Evolutionary conservation across 2,797 vertebrate species (phyloP).

Genomic region (Acipenser oxyrinchus): DNA sequence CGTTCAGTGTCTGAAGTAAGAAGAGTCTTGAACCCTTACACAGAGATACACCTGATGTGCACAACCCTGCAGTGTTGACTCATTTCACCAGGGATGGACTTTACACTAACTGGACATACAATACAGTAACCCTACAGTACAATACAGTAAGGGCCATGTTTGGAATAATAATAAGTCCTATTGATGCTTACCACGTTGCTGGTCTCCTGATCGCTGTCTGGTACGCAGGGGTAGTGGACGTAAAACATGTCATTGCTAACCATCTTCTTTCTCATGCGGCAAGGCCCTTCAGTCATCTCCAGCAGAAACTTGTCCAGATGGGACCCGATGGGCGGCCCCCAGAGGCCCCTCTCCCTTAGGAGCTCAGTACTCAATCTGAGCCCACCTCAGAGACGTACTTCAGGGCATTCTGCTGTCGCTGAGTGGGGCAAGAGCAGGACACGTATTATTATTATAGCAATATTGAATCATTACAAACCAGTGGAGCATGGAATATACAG

Average conservation of each 20-base stretch:
- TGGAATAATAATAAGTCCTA: background rate
- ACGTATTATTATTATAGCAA: background rate
- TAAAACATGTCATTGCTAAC: constrained; percentile 98
- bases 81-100: no score
- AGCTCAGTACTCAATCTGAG: constrained; percentile 87
- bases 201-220: constrained; percentile 76
- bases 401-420: constrained; percentile 92
- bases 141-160: background rate
- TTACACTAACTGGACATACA: no score
- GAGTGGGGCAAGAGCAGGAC: background rate
- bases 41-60: no score
- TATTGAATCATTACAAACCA: constrained; percentile 1
- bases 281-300: constrained; percentile 97
- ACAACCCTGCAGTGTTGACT: no score
- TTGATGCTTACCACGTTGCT: constrained; percentile 64
- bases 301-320: constrained; percentile 93
- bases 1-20: no score
- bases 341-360: constrained; percentile 83
- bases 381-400: constrained; percentile 96
- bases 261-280: constrained; percentile 98
- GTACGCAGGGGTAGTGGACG: constrained; percentile 89
- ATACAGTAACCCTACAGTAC: no score
- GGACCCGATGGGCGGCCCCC: constrained; percentile 95
- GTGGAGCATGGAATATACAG: background rate
- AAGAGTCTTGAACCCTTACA: no score